These are phyloP conservation scores for Calliphora vicina DNA, from an alignment of 1,140 invertebrate genomes.

Conservation along the genomic window DNA sequence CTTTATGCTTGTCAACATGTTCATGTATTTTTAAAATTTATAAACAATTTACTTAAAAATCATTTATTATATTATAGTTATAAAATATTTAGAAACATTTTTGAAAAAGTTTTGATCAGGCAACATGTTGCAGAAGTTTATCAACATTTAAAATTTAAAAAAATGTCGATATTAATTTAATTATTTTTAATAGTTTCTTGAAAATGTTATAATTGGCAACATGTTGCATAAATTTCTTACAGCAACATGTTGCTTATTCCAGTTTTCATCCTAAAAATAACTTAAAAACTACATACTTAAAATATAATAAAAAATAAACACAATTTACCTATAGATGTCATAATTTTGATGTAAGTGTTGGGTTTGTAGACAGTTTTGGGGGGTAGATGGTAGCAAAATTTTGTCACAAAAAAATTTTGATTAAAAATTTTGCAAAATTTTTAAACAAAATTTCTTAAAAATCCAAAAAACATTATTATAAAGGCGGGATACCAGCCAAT, in stretches of 20 bases:
- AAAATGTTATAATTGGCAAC: no score
- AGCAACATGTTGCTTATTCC: neutral
- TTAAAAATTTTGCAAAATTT: neutral
- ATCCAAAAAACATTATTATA: neutral
- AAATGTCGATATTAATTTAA: no score
- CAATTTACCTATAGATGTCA: constrained; percentile 63
- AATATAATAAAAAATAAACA: constrained; percentile 17
- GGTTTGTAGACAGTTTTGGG: constrained; percentile 38
- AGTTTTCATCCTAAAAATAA: neutral
- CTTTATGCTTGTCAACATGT: no score
- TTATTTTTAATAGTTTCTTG: no score
- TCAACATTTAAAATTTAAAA: no score
- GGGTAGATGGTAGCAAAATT: constrained; percentile 1
- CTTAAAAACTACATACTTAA: neutral
- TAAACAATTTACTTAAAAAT: no score
- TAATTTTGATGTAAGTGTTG: constrained; percentile 50
- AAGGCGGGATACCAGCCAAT: constrained; percentile 10
- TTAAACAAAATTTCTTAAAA: neutral
- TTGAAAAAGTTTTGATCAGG: no score
- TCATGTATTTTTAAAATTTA: no score
- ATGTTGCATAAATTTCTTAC: neutral
- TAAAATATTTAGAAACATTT: no score
- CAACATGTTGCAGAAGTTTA: no score
- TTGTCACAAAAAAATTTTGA: no score
- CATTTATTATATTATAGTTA: no score